A percentile compares a stretch with the other conserved stretches of the same genome.
Conservation (phyloP, 2,888 invertebrate species). For the Myopa testacea region DNA sequence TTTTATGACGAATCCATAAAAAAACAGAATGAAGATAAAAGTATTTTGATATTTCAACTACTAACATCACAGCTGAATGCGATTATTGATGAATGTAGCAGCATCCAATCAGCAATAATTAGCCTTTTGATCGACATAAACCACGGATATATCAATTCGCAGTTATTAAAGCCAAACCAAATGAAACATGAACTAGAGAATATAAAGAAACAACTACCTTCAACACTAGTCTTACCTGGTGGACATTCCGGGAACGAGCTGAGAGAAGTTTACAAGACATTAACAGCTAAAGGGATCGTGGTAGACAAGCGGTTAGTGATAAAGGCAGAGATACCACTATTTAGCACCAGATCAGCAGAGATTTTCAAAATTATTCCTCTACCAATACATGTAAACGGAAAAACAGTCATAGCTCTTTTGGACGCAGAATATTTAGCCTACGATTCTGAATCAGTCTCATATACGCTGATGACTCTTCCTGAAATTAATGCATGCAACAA, state of each 20-base stretch:
- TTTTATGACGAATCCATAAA: background rate
- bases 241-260: slow-evolving; percentile 14
- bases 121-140: slow-evolving; percentile 35
- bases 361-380: slow-evolving; percentile 3
- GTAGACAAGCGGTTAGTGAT: slow-evolving; percentile 29
- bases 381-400: too few relatives aligned
- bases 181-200: slow-evolving; percentile 13
- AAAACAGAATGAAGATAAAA: too few relatives aligned
- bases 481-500: background rate
- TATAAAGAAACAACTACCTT: slow-evolving; percentile 10
- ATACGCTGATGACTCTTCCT: background rate
- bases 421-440: background rate
- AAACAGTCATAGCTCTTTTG: too few relatives aligned
- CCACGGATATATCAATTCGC: slow-evolving; percentile 27
- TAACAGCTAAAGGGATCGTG: slow-evolving; percentile 30
- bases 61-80: too few relatives aligned
- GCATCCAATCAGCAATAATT: background rate
- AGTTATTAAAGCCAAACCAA: slow-evolving; percentile 18
- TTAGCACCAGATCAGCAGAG: slow-evolving; percentile 26
- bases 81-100: too few relatives aligned
- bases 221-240: slow-evolving; percentile 22
- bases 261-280: slow-evolving; percentile 18
- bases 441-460: background rate
- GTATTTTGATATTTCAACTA: too few relatives aligned
- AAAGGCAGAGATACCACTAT: slow-evolving; percentile 22